phyloP scores from a whole-genome alignment of 2,797 vertebrate species.

The Sandelia bainsii region DNA sequence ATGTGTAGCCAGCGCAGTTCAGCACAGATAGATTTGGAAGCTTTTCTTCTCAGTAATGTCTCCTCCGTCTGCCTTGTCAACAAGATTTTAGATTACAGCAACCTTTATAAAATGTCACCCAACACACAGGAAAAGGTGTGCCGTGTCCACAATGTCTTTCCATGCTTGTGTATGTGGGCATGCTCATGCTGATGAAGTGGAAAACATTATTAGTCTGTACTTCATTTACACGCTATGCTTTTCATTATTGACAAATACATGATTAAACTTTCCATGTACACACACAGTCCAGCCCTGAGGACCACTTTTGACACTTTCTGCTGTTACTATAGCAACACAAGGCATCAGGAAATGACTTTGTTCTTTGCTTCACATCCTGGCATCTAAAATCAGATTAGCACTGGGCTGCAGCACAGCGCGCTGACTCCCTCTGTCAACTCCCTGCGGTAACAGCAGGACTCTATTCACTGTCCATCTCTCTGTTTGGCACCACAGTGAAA shows the following conservation, averaged over 20 bases:
- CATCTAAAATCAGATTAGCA: constrained; percentile 63
- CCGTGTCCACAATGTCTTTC: not conserved
- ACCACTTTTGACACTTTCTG: constrained; percentile 25
- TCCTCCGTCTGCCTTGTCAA: constrained; percentile 31
- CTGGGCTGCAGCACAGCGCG: constrained; percentile 46
- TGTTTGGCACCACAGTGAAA: constrained; percentile 60
- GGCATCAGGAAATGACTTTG: constrained; percentile 72
- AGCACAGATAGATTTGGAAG: constrained; percentile 16
- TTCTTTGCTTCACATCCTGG: constrained; percentile 54
- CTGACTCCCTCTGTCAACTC: constrained; percentile 77
- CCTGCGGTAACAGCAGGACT: constrained; percentile 69
- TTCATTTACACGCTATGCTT: constrained; percentile 21
- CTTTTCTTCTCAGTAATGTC: constrained; percentile 19
- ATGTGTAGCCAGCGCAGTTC: constrained; percentile 25
- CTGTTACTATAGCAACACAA: constrained; percentile 65
- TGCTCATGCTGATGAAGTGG: constrained; percentile 32
- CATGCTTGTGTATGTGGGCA: constrained; percentile 15
- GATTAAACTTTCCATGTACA: constrained; percentile 30
- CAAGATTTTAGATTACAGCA: constrained; percentile 56
- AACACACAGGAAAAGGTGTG: constrained; percentile 20
- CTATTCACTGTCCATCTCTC: constrained; percentile 49
- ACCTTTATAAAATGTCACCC: constrained; percentile 71
- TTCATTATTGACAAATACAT: constrained; percentile 32
- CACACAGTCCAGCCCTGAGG: constrained; percentile 22
- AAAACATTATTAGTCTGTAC: constrained; percentile 24